Evolutionary conservation across 2,888 invertebrate genomes (phyloP).

Genomic region (Cheilosia soror): DNA sequence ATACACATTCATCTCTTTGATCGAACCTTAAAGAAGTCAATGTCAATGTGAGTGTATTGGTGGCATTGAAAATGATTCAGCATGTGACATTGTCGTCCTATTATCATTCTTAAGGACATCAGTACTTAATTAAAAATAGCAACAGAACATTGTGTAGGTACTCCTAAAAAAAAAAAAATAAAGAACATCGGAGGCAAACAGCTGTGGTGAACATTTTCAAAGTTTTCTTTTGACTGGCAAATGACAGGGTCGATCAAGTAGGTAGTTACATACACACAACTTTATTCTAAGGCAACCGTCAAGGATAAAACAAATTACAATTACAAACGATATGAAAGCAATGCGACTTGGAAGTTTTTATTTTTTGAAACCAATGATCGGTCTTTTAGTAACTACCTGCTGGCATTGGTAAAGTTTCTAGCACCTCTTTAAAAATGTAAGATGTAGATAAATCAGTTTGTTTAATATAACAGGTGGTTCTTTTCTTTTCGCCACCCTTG

Average conservation of each 20-base stretch:
- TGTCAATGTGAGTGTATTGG: conserved; percentile 26
- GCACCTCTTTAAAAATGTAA: too few relatives aligned
- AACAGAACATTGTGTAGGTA: conserved; percentile 24
- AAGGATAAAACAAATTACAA: not conserved
- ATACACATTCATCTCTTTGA: conserved; percentile 18
- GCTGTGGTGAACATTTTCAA: not conserved
- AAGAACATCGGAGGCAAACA: not conserved
- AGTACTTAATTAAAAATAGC: conserved; percentile 59
- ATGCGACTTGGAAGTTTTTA: too few relatives aligned
- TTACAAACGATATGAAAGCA: not conserved
- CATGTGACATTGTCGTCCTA: conserved; percentile 44
- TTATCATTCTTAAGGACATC: conserved; percentile 51
- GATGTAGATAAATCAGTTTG: too few relatives aligned
- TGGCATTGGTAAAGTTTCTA: too few relatives aligned
- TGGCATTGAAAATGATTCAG: conserved; percentile 56
- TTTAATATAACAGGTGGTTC: too few relatives aligned
- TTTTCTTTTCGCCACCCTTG: too few relatives aligned
- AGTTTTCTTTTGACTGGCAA: not conserved
- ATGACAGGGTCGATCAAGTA: not conserved
- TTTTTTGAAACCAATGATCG: too few relatives aligned
- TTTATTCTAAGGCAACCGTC: not conserved
- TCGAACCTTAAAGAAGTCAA: conserved; percentile 36
- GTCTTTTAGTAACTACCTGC: too few relatives aligned
- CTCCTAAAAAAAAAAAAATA: not conserved
- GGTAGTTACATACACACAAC: not conserved